These are phyloP conservation scores for Pheosia gnoma DNA, from an alignment of 2,888 invertebrate species.

Conservation along the genomic window DNA sequence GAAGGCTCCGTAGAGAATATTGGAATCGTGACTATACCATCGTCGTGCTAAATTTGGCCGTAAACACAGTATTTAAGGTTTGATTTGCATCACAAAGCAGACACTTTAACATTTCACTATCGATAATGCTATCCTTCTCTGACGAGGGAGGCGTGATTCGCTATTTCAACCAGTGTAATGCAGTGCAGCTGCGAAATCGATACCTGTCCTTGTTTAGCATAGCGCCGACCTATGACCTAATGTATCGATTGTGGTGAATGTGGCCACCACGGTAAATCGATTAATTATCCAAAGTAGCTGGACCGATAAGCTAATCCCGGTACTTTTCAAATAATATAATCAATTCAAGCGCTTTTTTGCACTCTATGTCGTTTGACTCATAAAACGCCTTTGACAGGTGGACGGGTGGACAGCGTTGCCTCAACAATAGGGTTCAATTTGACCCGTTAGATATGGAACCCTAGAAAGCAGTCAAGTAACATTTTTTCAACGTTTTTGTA, in stretches of 20 bases:
- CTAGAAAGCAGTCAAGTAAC: too few relatives aligned
- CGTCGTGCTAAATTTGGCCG: slow-evolving; percentile 50
- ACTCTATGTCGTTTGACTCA: neutral
- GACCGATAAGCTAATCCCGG: slow-evolving; percentile 56
- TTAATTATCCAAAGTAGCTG: slow-evolving; percentile 67
- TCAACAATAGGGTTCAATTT: too few relatives aligned
- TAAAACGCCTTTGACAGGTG: too few relatives aligned
- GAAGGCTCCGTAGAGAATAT: slow-evolving; percentile 64
- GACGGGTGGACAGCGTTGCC: too few relatives aligned
- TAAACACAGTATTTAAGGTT: slow-evolving; percentile 53
- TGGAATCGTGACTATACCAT: slow-evolving; percentile 65
- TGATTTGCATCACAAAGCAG: slow-evolving; percentile 61
- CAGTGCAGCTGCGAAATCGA: slow-evolving; percentile 64
- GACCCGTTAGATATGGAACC: too few relatives aligned
- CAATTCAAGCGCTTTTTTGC: slow-evolving; percentile 18
- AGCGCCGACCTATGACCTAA: slow-evolving; percentile 78
- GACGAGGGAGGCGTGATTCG: slow-evolving; percentile 78
- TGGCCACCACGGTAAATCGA: slow-evolving; percentile 68
- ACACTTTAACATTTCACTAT: slow-evolving; percentile 73
- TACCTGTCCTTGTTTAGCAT: slow-evolving; percentile 72
- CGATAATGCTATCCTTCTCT: slow-evolving; percentile 74
- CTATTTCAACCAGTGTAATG: slow-evolving; percentile 70
- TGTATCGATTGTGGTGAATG: slow-evolving; percentile 77
- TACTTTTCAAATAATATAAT: slow-evolving; percentile 33
- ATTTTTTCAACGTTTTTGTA: too few relatives aligned